Conservation (phyloP, 2,888 invertebrate species). For the Tetragonula carbonaria region DNA sequence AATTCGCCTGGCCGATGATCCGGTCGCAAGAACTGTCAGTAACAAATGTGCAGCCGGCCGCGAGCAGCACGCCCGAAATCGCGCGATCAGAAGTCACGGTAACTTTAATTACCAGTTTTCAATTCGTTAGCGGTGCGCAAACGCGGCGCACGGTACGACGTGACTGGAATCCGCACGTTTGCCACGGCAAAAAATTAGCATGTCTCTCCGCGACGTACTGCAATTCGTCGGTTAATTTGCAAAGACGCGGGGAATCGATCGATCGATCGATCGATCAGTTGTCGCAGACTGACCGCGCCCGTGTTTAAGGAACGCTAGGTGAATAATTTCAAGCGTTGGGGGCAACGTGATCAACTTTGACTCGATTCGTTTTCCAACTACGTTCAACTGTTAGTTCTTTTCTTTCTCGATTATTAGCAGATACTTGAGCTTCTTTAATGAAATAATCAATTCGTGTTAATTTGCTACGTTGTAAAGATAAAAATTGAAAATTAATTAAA, state of each 20-base stretch:
- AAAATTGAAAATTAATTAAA: too few relatives aligned
- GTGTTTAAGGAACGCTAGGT: too few relatives aligned
- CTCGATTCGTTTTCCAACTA: neutral
- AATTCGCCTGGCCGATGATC: conserved; percentile 38
- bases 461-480: too few relatives aligned
- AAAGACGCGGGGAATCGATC: conserved; percentile 52
- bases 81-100: conserved; percentile 69
- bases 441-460: neutral
- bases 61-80: conserved; percentile 34
- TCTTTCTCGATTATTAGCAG: neutral
- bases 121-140: conserved; percentile 73
- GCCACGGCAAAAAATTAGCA: conserved; percentile 71
- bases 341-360: neutral
- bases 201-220: conserved; percentile 62
- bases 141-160: conserved; percentile 68
- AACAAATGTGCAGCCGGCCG: conserved; percentile 48
- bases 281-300: conserved; percentile 38
- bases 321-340: conserved; percentile 17
- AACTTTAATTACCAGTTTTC: conserved; percentile 75
- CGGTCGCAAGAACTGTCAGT: conserved; percentile 39
- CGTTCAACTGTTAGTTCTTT: neutral
- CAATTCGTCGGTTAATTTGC: conserved; percentile 67
- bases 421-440: neutral
- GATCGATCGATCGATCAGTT: conserved; percentile 59
- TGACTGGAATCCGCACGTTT: conserved; percentile 66